These are phyloP conservation scores for Trichopoda pennipes DNA, from an alignment of 2,888 invertebrate species.

Conservation along the genomic window DNA sequence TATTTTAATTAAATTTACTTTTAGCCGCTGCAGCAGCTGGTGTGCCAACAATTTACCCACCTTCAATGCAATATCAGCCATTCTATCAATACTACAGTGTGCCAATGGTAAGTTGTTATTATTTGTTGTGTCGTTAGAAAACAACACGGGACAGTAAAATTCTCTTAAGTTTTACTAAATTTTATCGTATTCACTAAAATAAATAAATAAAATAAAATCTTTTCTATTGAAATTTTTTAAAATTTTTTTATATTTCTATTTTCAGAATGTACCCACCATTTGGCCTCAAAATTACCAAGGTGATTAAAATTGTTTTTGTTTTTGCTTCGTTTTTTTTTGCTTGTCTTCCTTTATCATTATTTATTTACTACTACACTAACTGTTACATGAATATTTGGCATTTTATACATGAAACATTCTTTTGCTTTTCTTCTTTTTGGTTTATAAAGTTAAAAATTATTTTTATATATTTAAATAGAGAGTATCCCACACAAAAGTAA, in stretches of 20 bases:
- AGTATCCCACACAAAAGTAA: constrained; percentile 7
- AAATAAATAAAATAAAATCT: background rate
- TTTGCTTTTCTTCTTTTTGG: background rate
- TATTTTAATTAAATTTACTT: constrained; percentile 30
- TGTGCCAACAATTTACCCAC: constrained; percentile 82
- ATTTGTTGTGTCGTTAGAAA: background rate
- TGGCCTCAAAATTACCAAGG: constrained; percentile 82
- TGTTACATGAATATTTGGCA: constrained; percentile 28
- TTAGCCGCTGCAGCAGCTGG: constrained; percentile 75
- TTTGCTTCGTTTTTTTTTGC: background rate
- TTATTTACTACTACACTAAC: constrained; percentile 14
- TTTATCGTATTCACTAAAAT: constrained; percentile 12
- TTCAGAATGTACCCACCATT: constrained; percentile 81
- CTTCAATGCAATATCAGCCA: constrained; percentile 82
- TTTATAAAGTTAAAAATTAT: constrained; percentile 40
- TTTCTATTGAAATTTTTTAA: constrained; percentile 35
- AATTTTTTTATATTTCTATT: constrained; percentile 42
- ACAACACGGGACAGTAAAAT: constrained; percentile 4
- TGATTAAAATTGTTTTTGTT: constrained; percentile 74
- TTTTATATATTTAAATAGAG: constrained; percentile 32
- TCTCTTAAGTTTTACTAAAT: constrained; percentile 21
- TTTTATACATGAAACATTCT: constrained; percentile 1
- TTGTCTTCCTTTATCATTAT: background rate
- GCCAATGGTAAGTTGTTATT: constrained; percentile 80
- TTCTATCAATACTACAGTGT: constrained; percentile 82